Evolutionary conservation across 2,113 vertebrate species (phyloP).

Genomic region (Crotalus viridis): DNA sequence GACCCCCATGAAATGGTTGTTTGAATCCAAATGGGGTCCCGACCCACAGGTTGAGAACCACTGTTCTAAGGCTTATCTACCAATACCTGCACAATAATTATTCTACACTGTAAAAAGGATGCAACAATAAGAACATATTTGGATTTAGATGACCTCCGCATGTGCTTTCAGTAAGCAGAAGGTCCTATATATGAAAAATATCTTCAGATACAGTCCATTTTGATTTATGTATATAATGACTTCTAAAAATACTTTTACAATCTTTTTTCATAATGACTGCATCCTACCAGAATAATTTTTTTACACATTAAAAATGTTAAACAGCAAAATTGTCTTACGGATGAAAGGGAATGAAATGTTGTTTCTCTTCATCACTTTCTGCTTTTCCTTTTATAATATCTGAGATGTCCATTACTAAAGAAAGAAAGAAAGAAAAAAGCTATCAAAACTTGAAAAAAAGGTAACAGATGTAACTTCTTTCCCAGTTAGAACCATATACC

Average conservation of each 20-base stretch:
- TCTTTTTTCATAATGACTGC: neutral
- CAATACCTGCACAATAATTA: neutral
- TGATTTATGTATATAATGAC: neutral
- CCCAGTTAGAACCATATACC: neutral
- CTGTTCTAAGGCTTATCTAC: neutral
- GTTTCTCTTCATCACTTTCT: constrained; percentile 95
- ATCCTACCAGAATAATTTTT: neutral
- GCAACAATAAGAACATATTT: neutral
- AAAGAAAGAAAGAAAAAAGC: constrained; percentile 35
- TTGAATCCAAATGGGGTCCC: too few species aligned
- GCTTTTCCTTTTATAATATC: constrained; percentile 94
- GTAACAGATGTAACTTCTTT: neutral
- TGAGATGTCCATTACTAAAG: constrained; percentile 95
- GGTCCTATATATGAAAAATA: neutral
- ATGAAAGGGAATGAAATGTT: constrained; percentile 94
- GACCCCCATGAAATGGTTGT: too few species aligned
- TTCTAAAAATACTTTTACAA: neutral
- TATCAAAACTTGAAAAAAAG: neutral
- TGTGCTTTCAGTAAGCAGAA: neutral
- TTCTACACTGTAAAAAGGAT: neutral
- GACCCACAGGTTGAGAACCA: too few species aligned
- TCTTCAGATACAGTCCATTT: neutral
- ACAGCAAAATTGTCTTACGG: constrained; percentile 77
- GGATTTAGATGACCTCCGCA: neutral
- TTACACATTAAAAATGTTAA: neutral